A percentile compares a stretch with the other conserved stretches of the same genome.
Conservation (phyloP, 2,888 invertebrate species). For the Abrostola tripartita region DNA sequence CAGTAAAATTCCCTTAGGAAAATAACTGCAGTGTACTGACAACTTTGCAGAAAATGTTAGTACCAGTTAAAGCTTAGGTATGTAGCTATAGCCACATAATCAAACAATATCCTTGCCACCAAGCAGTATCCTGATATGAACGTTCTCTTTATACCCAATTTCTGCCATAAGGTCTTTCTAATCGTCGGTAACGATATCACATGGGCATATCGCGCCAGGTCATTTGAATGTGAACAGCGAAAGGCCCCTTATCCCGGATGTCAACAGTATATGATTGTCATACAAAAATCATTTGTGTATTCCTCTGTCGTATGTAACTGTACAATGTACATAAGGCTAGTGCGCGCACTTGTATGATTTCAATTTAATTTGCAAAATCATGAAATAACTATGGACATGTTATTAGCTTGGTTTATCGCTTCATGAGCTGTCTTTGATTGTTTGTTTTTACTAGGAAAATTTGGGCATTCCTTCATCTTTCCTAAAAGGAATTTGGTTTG, state of each 20-base stretch:
- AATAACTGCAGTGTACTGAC: too few relatives aligned
- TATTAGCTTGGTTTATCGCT: too few relatives aligned
- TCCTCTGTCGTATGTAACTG: constrained; percentile 27
- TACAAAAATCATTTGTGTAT: constrained; percentile 44
- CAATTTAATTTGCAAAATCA: background rate
- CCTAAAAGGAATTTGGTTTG: too few relatives aligned
- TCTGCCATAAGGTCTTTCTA: constrained; percentile 6
- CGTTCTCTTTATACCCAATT: background rate
- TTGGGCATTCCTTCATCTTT: too few relatives aligned
- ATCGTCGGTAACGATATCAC: constrained; percentile 22
- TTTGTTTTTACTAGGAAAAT: too few relatives aligned
- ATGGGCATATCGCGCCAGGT: constrained; percentile 15
- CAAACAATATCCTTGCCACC: background rate
- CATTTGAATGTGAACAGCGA: constrained; percentile 54
- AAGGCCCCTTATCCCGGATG: constrained; percentile 62
- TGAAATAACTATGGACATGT: too few relatives aligned
- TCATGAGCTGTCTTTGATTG: too few relatives aligned
- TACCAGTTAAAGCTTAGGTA: too few relatives aligned
- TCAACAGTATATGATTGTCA: constrained; percentile 53
- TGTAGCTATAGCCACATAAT: too few relatives aligned
- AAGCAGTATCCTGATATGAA: background rate
- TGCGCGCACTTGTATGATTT: constrained; percentile 1
- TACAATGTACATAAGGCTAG: constrained; percentile 24
- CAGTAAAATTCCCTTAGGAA: too few relatives aligned
- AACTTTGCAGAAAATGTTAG: too few relatives aligned